A percentile compares a stretch with the other conserved stretches of the same genome.
Evolutionary conservation across 2,888 invertebrate species (phyloP).

Genomic region (Strigamia crassipes): DNA sequence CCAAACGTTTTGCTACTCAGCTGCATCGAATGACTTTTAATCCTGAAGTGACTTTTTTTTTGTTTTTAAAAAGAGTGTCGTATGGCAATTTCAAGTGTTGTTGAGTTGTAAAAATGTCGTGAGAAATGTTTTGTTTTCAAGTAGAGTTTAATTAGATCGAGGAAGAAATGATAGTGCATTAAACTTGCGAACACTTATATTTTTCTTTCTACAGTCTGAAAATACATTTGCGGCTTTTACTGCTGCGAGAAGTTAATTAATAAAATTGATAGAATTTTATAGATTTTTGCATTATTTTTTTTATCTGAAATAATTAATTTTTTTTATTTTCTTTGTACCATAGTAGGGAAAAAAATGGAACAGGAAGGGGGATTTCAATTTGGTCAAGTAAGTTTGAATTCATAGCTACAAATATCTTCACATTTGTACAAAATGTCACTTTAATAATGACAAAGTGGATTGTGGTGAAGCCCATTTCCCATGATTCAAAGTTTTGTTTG

Average conservation of each 20-base stretch:
- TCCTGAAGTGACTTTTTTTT: not conserved
- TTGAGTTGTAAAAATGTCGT: conserved; percentile 19
- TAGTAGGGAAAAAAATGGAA: not conserved
- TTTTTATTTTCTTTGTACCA: not conserved
- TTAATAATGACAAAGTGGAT: conserved; percentile 42
- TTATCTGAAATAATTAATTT: not conserved
- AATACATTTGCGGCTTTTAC: not conserved
- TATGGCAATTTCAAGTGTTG: conserved; percentile 18
- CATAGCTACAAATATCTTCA: conserved; percentile 3
- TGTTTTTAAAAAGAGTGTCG: not conserved
- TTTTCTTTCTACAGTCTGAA: too few species aligned
- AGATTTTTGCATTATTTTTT: not conserved
- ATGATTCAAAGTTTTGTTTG: conserved; percentile 10
- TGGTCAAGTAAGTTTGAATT: not conserved
- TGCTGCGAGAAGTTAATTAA: not conserved
- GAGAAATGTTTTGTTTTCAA: conserved; percentile 33
- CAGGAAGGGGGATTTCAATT: not conserved
- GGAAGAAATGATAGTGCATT: conserved; percentile 4
- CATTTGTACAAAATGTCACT: conserved; percentile 35
- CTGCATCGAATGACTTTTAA: conserved; percentile 32
- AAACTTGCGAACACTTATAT: not conserved
- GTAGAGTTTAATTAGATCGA: conserved; percentile 23
- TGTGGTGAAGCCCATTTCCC: conserved; percentile 21
- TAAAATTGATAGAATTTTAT: not conserved
- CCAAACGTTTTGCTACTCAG: not conserved